A percentile compares a stretch with the other conserved stretches of the same genome.
Conservation (phyloP, 2,888 invertebrate genomes). For the Petrolisthes manimaculis region DNA sequence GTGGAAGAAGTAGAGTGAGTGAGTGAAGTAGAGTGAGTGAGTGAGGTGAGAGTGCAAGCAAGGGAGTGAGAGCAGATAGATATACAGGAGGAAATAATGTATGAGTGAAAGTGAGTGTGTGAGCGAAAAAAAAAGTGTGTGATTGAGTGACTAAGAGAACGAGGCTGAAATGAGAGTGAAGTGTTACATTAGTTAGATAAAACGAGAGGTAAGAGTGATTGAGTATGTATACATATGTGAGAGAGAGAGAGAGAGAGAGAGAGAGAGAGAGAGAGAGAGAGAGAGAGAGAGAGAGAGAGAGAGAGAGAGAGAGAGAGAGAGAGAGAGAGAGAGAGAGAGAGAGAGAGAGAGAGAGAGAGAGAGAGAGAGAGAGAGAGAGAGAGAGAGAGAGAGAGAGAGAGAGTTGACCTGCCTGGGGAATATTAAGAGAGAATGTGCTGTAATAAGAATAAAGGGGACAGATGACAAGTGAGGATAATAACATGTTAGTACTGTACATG, state of each 20-base stretch:
- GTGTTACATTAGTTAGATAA: too few relatives aligned
- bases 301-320: neutral
- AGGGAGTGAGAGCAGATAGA: neutral
- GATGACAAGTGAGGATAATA: too few relatives aligned
- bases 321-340: neutral
- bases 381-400: neutral
- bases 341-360: neutral
- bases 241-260: neutral
- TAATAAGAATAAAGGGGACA: neutral
- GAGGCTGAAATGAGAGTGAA: too few relatives aligned
- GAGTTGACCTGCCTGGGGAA: neutral
- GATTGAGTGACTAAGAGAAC: too few relatives aligned
- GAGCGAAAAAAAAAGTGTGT: too few relatives aligned
- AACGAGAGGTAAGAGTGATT: neutral
- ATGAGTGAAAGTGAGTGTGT: too few relatives aligned
- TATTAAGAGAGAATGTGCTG: neutral
- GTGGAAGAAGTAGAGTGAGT: too few relatives aligned
- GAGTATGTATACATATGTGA: neutral
- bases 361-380: neutral
- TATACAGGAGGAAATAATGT: too few relatives aligned
- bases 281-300: neutral
- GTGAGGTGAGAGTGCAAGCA: neutral
- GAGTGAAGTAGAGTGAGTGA: neutral
- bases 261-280: neutral
- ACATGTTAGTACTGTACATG: too few relatives aligned